These are phyloP conservation scores for Pristiophorus japonicus DNA, from an alignment of 2,113 vertebrate species.

Conservation along the genomic window DNA sequence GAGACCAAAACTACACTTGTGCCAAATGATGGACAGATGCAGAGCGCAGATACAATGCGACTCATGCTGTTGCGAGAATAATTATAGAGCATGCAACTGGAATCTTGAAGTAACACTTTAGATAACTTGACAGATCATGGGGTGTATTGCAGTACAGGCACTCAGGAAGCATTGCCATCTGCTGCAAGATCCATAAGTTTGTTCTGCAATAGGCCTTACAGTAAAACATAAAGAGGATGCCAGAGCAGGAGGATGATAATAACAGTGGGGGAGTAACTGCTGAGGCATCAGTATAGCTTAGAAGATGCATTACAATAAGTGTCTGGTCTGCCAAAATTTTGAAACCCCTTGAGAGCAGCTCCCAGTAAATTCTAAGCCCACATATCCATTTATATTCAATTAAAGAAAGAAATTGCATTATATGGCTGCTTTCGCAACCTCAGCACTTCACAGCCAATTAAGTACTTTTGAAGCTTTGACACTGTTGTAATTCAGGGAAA, in stretches of 20 bases:
- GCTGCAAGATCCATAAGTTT: not conserved
- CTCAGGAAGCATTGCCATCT: not conserved
- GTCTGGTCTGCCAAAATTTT: not conserved
- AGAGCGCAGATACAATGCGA: not conserved
- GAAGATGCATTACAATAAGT: not conserved
- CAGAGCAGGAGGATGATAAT: not conserved
- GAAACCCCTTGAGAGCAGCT: not conserved
- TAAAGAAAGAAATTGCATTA: not conserved
- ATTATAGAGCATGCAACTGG: not conserved
- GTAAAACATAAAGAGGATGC: not conserved
- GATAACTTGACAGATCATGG: not conserved
- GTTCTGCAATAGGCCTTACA: not conserved
- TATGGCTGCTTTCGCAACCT: not conserved
- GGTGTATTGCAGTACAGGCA: not conserved
- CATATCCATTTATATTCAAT: not conserved
- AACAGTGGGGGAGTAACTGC: not conserved
- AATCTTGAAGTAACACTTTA: conserved; percentile 14
- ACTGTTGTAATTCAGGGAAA: not conserved
- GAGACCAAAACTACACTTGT: conserved; percentile 6
- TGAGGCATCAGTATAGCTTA: not conserved
- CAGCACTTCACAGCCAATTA: not conserved
- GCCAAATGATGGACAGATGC: not conserved
- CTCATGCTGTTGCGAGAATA: not conserved
- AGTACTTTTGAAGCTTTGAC: not conserved
- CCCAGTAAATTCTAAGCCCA: not conserved